Evolutionary conservation across 2,113 vertebrate genomes (phyloP).

Genomic region (Australoheros scitulus): DNA sequence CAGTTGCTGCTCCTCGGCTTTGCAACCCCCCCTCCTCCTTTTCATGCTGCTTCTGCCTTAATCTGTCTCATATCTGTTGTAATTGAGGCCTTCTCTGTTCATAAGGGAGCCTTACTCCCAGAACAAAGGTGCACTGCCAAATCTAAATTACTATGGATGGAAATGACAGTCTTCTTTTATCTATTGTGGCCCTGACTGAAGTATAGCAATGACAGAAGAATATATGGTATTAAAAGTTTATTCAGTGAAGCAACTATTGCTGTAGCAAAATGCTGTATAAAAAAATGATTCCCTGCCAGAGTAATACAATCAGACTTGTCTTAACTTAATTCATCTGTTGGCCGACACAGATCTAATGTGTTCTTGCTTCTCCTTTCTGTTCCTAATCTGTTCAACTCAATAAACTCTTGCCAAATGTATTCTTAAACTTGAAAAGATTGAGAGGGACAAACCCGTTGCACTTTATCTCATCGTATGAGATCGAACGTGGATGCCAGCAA

Average conservation of each 20-base stretch:
- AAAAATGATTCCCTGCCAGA: not conserved
- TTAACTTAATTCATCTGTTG: not conserved
- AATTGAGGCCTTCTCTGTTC: not conserved
- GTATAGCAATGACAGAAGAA: not conserved
- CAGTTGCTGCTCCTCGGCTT: not conserved
- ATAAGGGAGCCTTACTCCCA: not conserved
- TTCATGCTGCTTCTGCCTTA: not conserved
- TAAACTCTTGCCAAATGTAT: not conserved
- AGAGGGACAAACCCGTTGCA: slow-evolving; percentile 1
- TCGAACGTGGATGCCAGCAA: slow-evolving; percentile 17
- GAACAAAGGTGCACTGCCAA: slow-evolving; percentile 2
- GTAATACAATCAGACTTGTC: not conserved
- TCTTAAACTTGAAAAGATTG: slow-evolving; percentile 6
- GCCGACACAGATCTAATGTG: not conserved
- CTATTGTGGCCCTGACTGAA: not conserved
- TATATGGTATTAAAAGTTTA: not conserved
- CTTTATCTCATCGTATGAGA: slow-evolving; percentile 9
- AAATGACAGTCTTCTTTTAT: no score
- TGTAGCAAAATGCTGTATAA: not conserved
- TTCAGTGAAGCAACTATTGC: not conserved
- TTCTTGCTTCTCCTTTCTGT: slow-evolving; percentile 5
- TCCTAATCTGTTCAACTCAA: not conserved
- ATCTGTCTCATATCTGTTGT: not conserved
- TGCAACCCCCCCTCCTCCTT: not conserved
- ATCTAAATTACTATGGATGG: not conserved